Base-by-base conservation (phyloP, 2,113 vertebrate species). In the Callorhinus ursinus region DNA sequence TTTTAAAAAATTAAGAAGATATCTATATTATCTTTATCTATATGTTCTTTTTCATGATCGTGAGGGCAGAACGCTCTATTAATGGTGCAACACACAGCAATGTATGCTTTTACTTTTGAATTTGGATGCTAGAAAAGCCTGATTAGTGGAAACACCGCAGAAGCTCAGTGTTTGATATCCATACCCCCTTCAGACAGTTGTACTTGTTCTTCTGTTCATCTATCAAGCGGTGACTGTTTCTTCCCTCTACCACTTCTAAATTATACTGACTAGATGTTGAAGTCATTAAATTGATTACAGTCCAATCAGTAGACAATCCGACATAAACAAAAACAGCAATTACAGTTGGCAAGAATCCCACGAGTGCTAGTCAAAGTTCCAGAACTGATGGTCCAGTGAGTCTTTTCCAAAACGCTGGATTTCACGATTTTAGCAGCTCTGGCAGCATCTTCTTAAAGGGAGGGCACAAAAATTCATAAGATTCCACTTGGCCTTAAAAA, bases 301-400 rank as follows among this genome's bases (percentile, higher is more conserved):
- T 91, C 93, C 97, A 98, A 98, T 98, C 97, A 98, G 97, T 90
- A 98, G 97, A 98, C 97, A 99, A 98, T 98, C 97, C 94, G 96
- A 95, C 97, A 98, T 98, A 98, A 98, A 98, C 98, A 99, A 98
- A 98, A 98, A 0, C 98, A 98, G 98, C 98, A 98, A 98, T 98
- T 99, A 98, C 88, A 94, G 95, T 97, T 98, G 98, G 98, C 97
- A 93, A 42, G 84, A 88, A 97, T 98, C 98, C 97, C 98, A 49
- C 26, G 96, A 97, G 97, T 97, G 98, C 95, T 46, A 96, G 97
- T 98, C 96, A 96, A 97, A 98, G 94, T 98, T 98, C 79, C 94
- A 84, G 93, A 94, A 22, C 95, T 97, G 88, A 95, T 8, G 8
- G 93, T 98, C 97, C 97, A 96, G 95, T 95, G 51, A 97, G 94